phyloP scores from a whole-genome alignment of 2,113 vertebrate species.

The Lepus europaeus region DNA sequence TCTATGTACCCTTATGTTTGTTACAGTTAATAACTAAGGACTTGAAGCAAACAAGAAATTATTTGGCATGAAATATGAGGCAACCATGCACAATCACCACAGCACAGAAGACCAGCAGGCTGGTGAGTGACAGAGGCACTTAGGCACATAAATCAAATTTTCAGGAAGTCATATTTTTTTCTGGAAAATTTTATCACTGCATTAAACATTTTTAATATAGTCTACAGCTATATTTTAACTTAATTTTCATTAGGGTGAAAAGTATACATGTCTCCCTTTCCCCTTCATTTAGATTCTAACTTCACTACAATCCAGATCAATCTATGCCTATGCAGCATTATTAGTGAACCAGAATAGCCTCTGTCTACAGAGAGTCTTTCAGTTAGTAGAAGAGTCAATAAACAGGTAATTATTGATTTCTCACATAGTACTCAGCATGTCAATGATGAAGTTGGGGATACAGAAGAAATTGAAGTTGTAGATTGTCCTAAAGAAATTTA shows the following conservation, averaged over 20 bases:
- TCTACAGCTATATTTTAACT: conserved; percentile 28
- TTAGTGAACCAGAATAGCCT: not conserved
- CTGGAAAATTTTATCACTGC: not conserved
- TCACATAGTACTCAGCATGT: not conserved
- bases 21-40: conserved; percentile 56
- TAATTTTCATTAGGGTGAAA: not conserved
- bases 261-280: not conserved
- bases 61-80: conserved; percentile 46
- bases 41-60: conserved; percentile 55
- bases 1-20: conserved; percentile 55
- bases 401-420: conserved; percentile 45
- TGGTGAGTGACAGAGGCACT: not conserved
- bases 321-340: not conserved
- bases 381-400: conserved; percentile 45
- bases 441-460: not conserved
- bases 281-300: not conserved
- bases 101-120: not conserved
- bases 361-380: conserved; percentile 20
- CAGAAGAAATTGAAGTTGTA: not conserved
- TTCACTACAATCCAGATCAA: not conserved
- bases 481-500: conserved; percentile 9
- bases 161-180: not conserved
- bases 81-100: conserved; percentile 42
- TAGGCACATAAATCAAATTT: not conserved
- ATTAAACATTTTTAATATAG: not conserved